Conservation (phyloP, 1,140 invertebrate genomes). For the Drosophila sp. region DNA sequence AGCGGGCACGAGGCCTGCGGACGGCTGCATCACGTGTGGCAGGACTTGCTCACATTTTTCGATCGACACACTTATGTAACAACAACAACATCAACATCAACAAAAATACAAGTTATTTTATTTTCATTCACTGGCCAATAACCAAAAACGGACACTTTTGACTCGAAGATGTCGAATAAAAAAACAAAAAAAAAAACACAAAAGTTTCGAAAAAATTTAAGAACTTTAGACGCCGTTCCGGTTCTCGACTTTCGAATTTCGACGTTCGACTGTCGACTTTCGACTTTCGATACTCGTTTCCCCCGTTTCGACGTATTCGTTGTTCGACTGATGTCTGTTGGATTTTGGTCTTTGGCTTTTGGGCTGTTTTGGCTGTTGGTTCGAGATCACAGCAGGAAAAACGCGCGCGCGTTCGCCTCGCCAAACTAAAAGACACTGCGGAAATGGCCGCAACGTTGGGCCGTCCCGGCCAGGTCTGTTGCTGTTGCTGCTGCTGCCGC, state of each 20-base stretch:
- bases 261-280: slow-evolving; percentile 4
- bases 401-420: slow-evolving; percentile 75
- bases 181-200: slow-evolving; percentile 4
- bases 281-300: slow-evolving; percentile 15
- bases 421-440: slow-evolving; percentile 80
- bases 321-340: slow-evolving; percentile 3
- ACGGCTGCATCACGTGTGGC: slow-evolving; percentile 44
- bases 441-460: slow-evolving; percentile 45
- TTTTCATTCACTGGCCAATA: neutral
- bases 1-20: slow-evolving; percentile 40
- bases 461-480: slow-evolving; percentile 18
- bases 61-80: slow-evolving; percentile 10
- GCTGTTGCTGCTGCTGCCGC: neutral
- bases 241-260: neutral
- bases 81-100: slow-evolving; percentile 5
- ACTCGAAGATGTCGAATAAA: slow-evolving; percentile 16
- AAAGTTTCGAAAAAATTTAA: neutral
- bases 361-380: slow-evolving; percentile 15
- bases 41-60: slow-evolving; percentile 44
- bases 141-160: neutral
- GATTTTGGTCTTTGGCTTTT: slow-evolving; percentile 3
- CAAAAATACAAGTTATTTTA: too few relatives aligned
- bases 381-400: slow-evolving; percentile 58
- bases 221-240: slow-evolving; percentile 19
- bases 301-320: slow-evolving; percentile 11